Percentiles rank a stretch among this genome's conserved stretches.
Conservation (phyloP, 2,797 vertebrate genomes). For the Lepilemur ruficaudatus region DNA sequence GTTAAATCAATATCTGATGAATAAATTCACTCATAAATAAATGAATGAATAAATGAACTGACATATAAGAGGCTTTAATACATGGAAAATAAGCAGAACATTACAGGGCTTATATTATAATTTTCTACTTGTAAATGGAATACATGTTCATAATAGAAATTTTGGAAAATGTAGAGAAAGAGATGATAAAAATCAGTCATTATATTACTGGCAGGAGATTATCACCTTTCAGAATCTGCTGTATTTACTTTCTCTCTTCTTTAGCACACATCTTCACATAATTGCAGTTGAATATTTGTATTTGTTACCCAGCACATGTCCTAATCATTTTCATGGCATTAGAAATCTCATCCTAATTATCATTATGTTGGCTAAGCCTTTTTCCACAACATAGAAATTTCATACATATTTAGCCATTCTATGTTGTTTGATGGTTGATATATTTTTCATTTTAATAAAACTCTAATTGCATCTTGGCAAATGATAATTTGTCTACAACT, state of each 20-base stretch:
- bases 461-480: neutral
- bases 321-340: neutral
- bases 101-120: neutral
- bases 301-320: neutral
- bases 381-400: neutral
- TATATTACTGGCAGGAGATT: neutral
- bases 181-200: neutral
- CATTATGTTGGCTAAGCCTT: neutral
- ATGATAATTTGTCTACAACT: neutral
- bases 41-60: neutral
- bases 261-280: neutral
- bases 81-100: neutral
- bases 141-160: neutral
- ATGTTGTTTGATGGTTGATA: neutral
- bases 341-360: neutral
- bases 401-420: neutral
- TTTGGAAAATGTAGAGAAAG: neutral
- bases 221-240: neutral
- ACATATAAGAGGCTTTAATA: neutral
- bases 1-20: neutral
- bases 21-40: neutral
- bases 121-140: neutral
- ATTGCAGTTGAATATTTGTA: neutral
- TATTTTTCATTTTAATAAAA: neutral
- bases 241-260: neutral